Evolutionary conservation across 30 jellyfish, hydroid and myxozoan genomes (phyloP).

Genomic region (Mastigias papua): DNA sequence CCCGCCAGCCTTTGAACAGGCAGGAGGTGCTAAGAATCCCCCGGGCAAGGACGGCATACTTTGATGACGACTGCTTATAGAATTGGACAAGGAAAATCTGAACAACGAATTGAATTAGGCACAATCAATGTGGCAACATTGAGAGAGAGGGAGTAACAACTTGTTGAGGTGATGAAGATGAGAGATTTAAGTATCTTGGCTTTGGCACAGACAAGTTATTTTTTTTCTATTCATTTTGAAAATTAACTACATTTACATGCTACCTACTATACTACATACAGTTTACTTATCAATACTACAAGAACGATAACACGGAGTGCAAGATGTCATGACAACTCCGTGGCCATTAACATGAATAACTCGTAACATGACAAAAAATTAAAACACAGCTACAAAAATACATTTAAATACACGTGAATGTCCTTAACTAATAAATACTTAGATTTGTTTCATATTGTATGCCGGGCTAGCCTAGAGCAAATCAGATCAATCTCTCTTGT

Average conservation of each 20-base stretch:
- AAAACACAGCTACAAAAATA: too few relatives aligned
- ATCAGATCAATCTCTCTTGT: too few relatives aligned
- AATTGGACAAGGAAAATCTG: neutral
- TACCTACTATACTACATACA: neutral
- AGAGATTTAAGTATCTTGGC: neutral
- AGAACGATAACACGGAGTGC: too few relatives aligned
- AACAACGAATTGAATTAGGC: neutral
- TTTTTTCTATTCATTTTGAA: neutral
- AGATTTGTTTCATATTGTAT: too few relatives aligned
- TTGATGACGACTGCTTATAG: neutral
- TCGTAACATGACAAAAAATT: too few relatives aligned
- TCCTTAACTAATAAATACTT: too few relatives aligned
- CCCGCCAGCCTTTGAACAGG: neutral
- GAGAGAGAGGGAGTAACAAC: neutral
- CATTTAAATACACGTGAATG: too few relatives aligned
- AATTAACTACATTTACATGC: neutral
- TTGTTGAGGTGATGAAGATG: constrained; percentile 6
- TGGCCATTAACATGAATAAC: too few relatives aligned
- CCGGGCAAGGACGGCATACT: neutral
- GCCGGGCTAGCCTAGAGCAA: neutral
- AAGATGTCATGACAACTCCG: too few relatives aligned
- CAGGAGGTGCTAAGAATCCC: neutral
- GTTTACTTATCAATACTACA: too few relatives aligned
- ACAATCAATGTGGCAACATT: neutral
- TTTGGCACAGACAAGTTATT: neutral